Percentiles rank a stretch among this genome's conserved stretches.
These are phyloP conservation scores for Gastrophysa polygoni DNA, from an alignment of 2,888 invertebrate genomes.

Conservation along the genomic window DNA sequence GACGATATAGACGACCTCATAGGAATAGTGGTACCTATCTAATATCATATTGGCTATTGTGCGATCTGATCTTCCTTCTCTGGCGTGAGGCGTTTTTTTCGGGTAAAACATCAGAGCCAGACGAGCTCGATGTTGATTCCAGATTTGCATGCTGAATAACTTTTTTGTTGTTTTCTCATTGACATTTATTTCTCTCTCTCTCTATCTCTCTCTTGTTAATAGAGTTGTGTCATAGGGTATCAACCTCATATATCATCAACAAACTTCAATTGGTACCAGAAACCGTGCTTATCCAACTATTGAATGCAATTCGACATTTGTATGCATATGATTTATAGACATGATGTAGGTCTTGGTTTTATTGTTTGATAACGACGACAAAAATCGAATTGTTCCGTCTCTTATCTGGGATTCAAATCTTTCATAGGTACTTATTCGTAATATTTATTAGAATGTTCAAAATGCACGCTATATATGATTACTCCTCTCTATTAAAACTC, in stretches of 20 bases:
- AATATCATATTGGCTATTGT: too few species aligned
- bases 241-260: background rate
- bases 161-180: too few species aligned
- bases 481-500: background rate
- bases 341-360: background rate
- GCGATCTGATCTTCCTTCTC: too few species aligned
- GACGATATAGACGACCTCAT: too few species aligned
- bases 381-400: conserved; percentile 38
- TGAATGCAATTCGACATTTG: background rate
- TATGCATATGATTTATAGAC: background rate
- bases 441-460: conserved; percentile 44
- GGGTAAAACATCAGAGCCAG: too few species aligned
- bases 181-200: too few species aligned
- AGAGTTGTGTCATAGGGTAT: too few species aligned
- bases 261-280: background rate
- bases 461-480: conserved; percentile 41
- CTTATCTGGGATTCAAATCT: conserved; percentile 39
- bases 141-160: too few species aligned
- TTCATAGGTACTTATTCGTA: conserved; percentile 42
- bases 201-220: too few species aligned
- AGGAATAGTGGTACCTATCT: too few species aligned
- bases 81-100: too few species aligned
- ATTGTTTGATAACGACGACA: conserved; percentile 31
- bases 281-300: background rate
- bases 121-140: too few species aligned